A percentile compares a stretch with the other conserved stretches of the same genome.
phyloP scores from a whole-genome alignment of 2,113 vertebrate species.

The Ancistrus triradiatus region DNA sequence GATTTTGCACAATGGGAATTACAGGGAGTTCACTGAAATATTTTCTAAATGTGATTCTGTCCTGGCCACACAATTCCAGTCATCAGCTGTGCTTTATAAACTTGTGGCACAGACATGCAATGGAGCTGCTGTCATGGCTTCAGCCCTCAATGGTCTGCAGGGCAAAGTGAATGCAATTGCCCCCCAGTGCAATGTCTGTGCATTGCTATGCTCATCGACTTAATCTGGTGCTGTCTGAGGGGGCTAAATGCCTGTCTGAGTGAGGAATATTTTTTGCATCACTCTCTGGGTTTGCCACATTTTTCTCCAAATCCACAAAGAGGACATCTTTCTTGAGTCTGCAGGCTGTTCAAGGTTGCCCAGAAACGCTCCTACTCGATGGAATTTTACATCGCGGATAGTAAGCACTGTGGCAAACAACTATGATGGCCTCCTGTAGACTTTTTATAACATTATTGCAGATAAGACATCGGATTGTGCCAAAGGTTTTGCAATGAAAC shows the following conservation, averaged over 20 bases:
- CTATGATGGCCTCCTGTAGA: constrained; percentile 19
- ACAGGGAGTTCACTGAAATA: too few relatives aligned
- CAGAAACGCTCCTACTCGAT: background rate
- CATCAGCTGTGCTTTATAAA: too few relatives aligned
- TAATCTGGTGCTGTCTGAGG: constrained; percentile 38
- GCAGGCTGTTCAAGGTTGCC: constrained; percentile 30
- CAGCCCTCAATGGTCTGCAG: too few relatives aligned
- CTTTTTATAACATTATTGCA: too few relatives aligned
- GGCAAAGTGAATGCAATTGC: background rate
- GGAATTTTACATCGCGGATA: constrained; percentile 23
- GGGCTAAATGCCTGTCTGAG: constrained; percentile 28
- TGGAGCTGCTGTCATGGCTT: too few relatives aligned
- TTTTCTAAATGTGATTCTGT: too few relatives aligned
- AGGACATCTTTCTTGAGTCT: constrained; percentile 31
- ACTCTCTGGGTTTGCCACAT: too few relatives aligned
- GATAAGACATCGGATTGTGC: too few relatives aligned
- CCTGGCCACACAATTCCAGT: too few relatives aligned
- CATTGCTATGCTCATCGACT: constrained; percentile 35
- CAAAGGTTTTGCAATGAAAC: too few relatives aligned
- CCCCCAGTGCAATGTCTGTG: constrained; percentile 15
- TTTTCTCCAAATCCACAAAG: constrained; percentile 32
- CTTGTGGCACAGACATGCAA: background rate
- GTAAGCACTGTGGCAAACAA: constrained; percentile 26
- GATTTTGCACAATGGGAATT: too few relatives aligned
- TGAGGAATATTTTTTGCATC: too few relatives aligned